phyloP scores from a whole-genome alignment of 2,888 invertebrate species.

The Caenorhabditis sinica region DNA sequence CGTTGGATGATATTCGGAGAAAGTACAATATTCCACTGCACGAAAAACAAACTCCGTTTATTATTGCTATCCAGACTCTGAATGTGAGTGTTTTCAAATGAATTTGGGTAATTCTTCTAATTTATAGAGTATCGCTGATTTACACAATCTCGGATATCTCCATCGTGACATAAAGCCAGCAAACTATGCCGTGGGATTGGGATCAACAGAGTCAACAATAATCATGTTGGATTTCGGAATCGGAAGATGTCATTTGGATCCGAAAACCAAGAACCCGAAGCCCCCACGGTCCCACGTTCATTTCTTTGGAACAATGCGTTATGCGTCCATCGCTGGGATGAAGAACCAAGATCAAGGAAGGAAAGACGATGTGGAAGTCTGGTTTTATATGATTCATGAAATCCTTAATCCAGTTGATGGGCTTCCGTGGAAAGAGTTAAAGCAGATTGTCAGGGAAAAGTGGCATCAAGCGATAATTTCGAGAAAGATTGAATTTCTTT shows the following conservation, averaged over 20 bases:
- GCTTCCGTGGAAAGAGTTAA: conserved; percentile 55
- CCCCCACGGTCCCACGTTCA: conserved; percentile 55
- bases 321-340: conserved; percentile 67
- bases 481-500: no score
- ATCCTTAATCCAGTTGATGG: conserved; percentile 62
- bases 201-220: conserved; percentile 36
- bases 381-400: conserved; percentile 62
- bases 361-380: conserved; percentile 62
- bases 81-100: conserved; percentile 19
- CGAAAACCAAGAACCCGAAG: conserved; percentile 30
- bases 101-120: neutral
- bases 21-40: conserved; percentile 46
- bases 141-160: conserved; percentile 68
- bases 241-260: conserved; percentile 41
- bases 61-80: conserved; percentile 59
- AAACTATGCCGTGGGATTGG: conserved; percentile 68
- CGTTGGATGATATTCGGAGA: conserved; percentile 68
- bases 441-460: neutral
- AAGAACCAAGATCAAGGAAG: conserved; percentile 52
- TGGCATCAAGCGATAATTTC: no score
- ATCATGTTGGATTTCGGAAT: conserved; percentile 67
- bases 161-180: conserved; percentile 72
- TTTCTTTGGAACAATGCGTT: conserved; percentile 71
- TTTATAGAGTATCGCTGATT: conserved; percentile 53
- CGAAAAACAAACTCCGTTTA: conserved; percentile 43